Base-by-base conservation (phyloP, 2,113 vertebrate genomes). In the Chaetorhynchus papuensis region DNA sequence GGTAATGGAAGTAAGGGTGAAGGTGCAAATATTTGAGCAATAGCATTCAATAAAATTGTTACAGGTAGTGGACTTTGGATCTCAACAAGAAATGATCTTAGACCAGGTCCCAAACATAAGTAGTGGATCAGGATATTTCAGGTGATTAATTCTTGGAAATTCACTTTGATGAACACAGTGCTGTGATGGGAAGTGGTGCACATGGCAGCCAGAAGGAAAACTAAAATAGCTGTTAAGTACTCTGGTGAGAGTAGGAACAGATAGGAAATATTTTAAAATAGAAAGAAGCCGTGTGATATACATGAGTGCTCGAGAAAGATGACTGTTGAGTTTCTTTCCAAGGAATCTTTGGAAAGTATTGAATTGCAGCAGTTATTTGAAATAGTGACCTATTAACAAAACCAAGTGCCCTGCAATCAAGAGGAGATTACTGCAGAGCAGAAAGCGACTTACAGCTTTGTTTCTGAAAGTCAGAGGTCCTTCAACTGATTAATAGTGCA, bases 361-460 rank as follows among this genome's bases (percentile, higher is more conserved):
- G 72, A 77, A 92, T 68, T 6, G 2, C 16, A 78, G 35, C 39
- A 78, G 18, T 47, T 52, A 64, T 91, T 78, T 90, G 83, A 81
- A 93, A 90, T 28, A 78, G 47, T 90, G 66, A 60, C 39, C 75
- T 83, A 54, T 77, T 92, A 95, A 50, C 71, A 86, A 85, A 94
- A 68, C 12, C 37, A 83, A 90, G 31, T n/a, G 27, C 30, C 88
- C 71, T 88, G 59, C 52, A 81, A 74, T 78, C 72, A 81, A 66
- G 74, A 63, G 27, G 24, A 89, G 44, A 89, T 60, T 84, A 56
- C 83, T 89, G 76, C 68, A 86, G 64, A 93, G 33, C 35, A 52
- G 33, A 39, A 74, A 94, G 33, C 7, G n/a, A 70, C 26, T 93
- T 93, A 76, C 0, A 74, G 23, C n/a, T 82, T 83, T 92, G 63